phyloP scores from a whole-genome alignment of 2,113 vertebrate genomes.

The Crypturellus undulatus region DNA sequence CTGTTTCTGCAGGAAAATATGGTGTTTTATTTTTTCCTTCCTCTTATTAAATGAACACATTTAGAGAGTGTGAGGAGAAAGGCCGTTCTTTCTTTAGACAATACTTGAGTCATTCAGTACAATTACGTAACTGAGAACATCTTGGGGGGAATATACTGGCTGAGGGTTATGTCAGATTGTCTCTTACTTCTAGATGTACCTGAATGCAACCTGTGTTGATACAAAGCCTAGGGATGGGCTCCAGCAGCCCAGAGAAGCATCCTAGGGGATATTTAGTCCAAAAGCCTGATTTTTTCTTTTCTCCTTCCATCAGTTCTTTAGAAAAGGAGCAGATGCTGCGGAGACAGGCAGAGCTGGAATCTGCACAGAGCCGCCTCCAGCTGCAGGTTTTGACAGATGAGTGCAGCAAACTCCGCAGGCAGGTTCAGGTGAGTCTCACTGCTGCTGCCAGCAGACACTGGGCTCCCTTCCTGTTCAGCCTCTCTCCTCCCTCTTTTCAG shows the following conservation, averaged over 20 bases:
- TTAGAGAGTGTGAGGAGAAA: not conserved
- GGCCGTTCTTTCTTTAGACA: not conserved
- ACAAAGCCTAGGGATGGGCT: not conserved
- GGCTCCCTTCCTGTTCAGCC: not conserved
- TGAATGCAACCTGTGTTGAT: not conserved
- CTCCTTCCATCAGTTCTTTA: slow-evolving; percentile 79
- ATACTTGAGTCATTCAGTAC: not conserved
- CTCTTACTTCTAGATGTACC: not conserved
- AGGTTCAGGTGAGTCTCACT: slow-evolving; percentile 84
- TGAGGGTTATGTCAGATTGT: not conserved
- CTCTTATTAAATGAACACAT: not conserved
- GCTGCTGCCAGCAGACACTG: not conserved
- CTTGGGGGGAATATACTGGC: not conserved
- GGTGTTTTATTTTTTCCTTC: not conserved
- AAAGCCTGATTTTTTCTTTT: not conserved
- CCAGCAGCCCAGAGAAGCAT: not conserved
- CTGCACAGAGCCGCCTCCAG: slow-evolving; percentile 90
- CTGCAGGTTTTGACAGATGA: slow-evolving; percentile 89
- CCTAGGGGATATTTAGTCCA: not conserved
- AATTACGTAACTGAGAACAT: not conserved
- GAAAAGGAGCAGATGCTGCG: slow-evolving; percentile 86
- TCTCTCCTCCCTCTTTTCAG: not conserved
- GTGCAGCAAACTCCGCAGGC: slow-evolving; percentile 85
- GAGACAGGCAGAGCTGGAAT: slow-evolving; percentile 90
- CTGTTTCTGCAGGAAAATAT: not conserved